These are phyloP conservation scores for Perca fluviatilis DNA, from an alignment of 2,113 vertebrate genomes.

Conservation along the genomic window DNA sequence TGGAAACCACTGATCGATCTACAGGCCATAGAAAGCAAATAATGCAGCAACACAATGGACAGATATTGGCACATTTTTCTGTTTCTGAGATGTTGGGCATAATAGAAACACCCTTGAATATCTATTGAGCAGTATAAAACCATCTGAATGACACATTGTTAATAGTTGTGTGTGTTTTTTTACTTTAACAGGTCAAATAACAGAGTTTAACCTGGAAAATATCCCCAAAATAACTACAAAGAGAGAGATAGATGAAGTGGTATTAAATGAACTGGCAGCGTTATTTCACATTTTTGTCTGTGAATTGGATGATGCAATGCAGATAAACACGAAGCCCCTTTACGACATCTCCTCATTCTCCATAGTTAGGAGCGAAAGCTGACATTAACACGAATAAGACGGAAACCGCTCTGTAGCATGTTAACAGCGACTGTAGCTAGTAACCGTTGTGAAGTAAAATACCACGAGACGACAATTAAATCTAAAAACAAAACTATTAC, in stretches of 20 bases:
- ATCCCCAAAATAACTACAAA: not conserved
- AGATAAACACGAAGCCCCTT: constrained; percentile 2
- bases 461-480: not conserved
- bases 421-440: fast-evolving
- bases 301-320: constrained; percentile 71
- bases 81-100: not conserved
- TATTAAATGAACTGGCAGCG: not conserved
- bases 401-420: fast-evolving
- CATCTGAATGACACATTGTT: not conserved
- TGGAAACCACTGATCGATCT: not conserved
- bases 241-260: not conserved
- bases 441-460: not conserved
- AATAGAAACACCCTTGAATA: not conserved
- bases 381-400: not conserved
- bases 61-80: not conserved
- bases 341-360: too few relatives aligned
- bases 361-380: not conserved
- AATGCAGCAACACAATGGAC: not conserved
- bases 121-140: not conserved
- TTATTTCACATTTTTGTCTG: not conserved
- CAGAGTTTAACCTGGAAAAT: not conserved
- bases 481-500: too few relatives aligned
- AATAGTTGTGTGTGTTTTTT: not conserved
- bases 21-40: not conserved
- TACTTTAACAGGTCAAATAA: not conserved